Evolutionary conservation across 2,113 vertebrate species (phyloP), one percentile per base, ranked within the genome.

Genomic region (Ovis canadensis): DNA sequence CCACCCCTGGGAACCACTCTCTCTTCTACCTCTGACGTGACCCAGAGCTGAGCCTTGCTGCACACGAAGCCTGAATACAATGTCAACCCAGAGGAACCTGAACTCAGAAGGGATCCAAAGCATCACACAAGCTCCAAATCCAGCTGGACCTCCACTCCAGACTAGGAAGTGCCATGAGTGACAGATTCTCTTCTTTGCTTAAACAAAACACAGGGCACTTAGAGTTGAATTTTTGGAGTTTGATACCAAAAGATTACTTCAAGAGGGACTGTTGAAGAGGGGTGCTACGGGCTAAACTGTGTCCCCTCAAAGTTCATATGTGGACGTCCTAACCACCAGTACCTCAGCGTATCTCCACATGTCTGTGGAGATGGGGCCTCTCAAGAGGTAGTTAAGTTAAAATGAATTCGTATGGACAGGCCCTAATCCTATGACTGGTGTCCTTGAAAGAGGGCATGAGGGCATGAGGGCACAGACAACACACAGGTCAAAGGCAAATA

Each of bases 101-200:
- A 43, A 54, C 83, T 78, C 6, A 57, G 74, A 67, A 71, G 64
- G 3, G 50, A 45, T 57, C 57, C 80, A 43, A 4, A 33, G 74
- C 21, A 23, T 2, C 7, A 0, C 8, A 27, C 1, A 5, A 85
- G 11, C 29, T 62, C 36, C 2, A 6, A 25, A 9, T 45, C n/a
- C 59, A 50, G 19, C 92, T 9, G 31, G 31, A 15, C 59, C n/a
- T 33, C 59, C 40, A 4, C 33, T 86, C 71, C 80, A 78, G 40
- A 52, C 74, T 14, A 14, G 29, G 21, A 45, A 10, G 27, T 50
- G 36, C 81, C 71, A 15, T 2, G 52, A 59, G n/a, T 77, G 87
- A 5, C 43, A 52, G 7, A 21, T 52, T 77, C 57, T 84, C 52
- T 90, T 43, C 52, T 95, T 40, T 57, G 36, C 5, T 57, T 67